Evolutionary conservation across 2,797 vertebrate genomes (phyloP), one percentile per base, ranked within the genome.

Genomic region (Thripadectes ignobilis): DNA sequence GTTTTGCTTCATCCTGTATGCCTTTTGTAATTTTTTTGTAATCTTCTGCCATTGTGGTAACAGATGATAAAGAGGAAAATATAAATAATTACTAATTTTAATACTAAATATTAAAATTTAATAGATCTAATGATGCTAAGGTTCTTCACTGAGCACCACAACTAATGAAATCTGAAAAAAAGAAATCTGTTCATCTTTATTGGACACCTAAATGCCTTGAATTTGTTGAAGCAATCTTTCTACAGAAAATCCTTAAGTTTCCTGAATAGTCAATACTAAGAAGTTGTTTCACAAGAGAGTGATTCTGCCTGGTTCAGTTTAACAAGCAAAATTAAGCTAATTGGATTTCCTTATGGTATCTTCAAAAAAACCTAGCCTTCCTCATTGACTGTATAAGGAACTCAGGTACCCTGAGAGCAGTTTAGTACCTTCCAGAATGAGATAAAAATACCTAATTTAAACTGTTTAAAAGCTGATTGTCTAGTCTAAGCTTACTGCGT

Each of bases 381-480:
- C 43, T 76, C 30, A 71, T 9, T 72, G 69, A 74, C 34, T 81
- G 12, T 24, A 30, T 24, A 67, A 71, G 32, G 38, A 88, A 75
- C 41, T 49, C 43, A 49, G 36, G 55, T 92, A 41, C 39, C 59
- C 39, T 76, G 36, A 93, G 27, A 94, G 65, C 9, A 65, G 17
- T 86, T 86, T 58, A 75, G 27, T 75, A 86, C 43, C 27, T 86
- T 93, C 61, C 54, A 88, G 59, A 48, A 84, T 66, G 46, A 77
- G 46, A 89, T 94, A 87, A 79, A 91, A 66, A 68, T 78, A 89
- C 54, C 26, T 55, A 65, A 93, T 87, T 91, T 84, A 87, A 93
- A 93, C 54, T 85, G 30, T 85, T 94, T 73, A 34, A 89, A 94
- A 92, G 82, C 69, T 94, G 43, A 86, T 81, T 82, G 69, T 72